phyloP scores from a whole-genome alignment of 1,140 invertebrate species.

The Caerostris darwini region DNA sequence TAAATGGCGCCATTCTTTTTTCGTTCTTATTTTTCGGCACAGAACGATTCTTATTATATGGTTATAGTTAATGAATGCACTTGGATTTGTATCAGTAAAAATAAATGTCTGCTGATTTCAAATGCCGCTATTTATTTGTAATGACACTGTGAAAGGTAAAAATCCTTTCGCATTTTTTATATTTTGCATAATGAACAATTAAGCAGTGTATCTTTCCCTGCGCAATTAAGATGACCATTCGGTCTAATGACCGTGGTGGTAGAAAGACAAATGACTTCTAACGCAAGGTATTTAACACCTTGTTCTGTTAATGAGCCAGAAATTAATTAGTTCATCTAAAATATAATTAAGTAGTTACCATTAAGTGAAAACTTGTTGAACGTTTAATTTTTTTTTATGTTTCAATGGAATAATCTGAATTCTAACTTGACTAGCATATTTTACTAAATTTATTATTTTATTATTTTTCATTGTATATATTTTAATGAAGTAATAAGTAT shows the following conservation, averaged over 20 bases:
- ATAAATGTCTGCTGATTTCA: not conserved
- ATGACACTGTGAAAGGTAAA: not conserved
- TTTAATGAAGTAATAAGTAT: too few relatives aligned
- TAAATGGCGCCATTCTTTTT: not conserved
- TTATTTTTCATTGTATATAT: too few relatives aligned
- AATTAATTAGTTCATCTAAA: not conserved
- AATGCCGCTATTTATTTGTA: constrained; percentile 30
- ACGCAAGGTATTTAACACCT: not conserved
- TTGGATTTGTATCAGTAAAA: not conserved
- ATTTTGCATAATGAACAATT: constrained; percentile 46
- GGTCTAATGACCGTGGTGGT: not conserved
- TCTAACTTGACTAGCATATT: too few relatives aligned
- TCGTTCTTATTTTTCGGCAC: not conserved
- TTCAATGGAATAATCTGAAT: too few relatives aligned
- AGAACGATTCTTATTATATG: not conserved
- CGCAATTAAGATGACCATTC: constrained; percentile 32
- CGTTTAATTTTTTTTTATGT: not conserved
- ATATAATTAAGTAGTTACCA: not conserved
- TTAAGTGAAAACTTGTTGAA: not conserved
- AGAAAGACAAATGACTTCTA: not conserved
- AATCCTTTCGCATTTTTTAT: not conserved
- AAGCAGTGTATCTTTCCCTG: too few relatives aligned
- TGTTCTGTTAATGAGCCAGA: not conserved
- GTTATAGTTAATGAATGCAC: not conserved
- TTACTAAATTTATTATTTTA: too few relatives aligned